These are phyloP conservation scores for Cyprinus carpio DNA, from an alignment of 2,113 vertebrate species.

Conservation along the genomic window DNA sequence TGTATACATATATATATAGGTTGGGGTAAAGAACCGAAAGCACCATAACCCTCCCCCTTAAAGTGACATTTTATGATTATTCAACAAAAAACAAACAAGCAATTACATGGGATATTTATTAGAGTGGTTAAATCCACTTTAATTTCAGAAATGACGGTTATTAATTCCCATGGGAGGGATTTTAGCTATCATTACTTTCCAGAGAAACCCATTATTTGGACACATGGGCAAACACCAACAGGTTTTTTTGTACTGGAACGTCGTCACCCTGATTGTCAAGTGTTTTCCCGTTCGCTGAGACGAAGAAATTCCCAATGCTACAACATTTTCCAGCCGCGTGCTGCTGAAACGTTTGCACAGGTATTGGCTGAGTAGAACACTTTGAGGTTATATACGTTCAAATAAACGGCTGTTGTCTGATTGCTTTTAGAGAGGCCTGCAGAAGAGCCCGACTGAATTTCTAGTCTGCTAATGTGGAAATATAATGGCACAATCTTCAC, in stretches of 20 bases:
- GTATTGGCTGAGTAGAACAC: constrained; percentile 17
- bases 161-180: background rate
- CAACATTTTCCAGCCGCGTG: constrained; percentile 18
- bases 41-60: constrained; percentile 39
- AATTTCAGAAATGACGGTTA: background rate
- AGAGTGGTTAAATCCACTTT: constrained; percentile 48
- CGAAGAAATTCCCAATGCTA: constrained; percentile 33
- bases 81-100: constrained; percentile 20
- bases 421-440: constrained; percentile 52
- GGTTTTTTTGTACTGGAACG: constrained; percentile 19
- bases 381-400: constrained; percentile 51
- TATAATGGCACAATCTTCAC: constrained; percentile 41
- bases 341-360: constrained; percentile 26
- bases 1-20: background rate
- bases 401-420: constrained; percentile 53
- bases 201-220: background rate
- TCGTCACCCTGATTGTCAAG: constrained; percentile 40
- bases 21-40: constrained; percentile 20
- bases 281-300: constrained; percentile 26
- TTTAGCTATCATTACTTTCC: constrained; percentile 25
- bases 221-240: constrained; percentile 5
- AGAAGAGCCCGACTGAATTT: constrained; percentile 29
- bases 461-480: constrained; percentile 45
- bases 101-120: constrained; percentile 42
- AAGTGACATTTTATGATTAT: constrained; percentile 37